Base-by-base conservation (phyloP, 2,113 vertebrate species). In the Nannobrachium achirus region DNA sequence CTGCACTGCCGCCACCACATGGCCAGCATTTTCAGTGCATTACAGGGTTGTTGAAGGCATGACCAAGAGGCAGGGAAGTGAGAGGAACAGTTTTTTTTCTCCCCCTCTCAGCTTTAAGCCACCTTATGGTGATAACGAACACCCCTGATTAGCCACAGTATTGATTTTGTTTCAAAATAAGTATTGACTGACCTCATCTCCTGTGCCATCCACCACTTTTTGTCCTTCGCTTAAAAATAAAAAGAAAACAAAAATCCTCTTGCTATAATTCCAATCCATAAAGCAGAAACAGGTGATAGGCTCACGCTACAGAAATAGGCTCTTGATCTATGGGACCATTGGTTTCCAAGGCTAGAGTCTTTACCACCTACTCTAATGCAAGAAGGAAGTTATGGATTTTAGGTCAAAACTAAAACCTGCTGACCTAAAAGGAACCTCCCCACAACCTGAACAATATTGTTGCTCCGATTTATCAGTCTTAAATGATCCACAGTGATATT, bases 1-100 rank as follows among this genome's bases (percentile, higher is more conserved):
- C 69, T 91, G 66, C 94, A 92, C 68, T 93, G 93, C 84, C 91
- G 94, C 81, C 92, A 94, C 71, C 93, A 95, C 58, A 95, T 95
- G 94, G 94, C 91, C 60, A 92, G 94, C 83, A 94, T 94, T 66
- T 92, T 95, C 90, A 94, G 89, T 75, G 10, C 39, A 20, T 16
- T 18, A 25, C 67, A 42, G 13, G 20, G 49, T 10, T 15, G 15
- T 41, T n/a, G 18, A 10, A 63, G 10, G 4, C 44, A 56, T 63
- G n/a, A 11, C 57, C 51, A 16, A 5, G 11, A 45, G 45, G 44
- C 14, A 15, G 20, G 15, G 3, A 16, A 51, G 38, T 25, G 19
- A 69, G 25, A 11, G 9, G 7, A 5, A 33, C 25, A 3, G 0
- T 33, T 33, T 33, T 33, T 5, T 33, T 33, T 33, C 6, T 33